Conservation (phyloP, 2,888 invertebrate species). For the Spialia ferax region DNA sequence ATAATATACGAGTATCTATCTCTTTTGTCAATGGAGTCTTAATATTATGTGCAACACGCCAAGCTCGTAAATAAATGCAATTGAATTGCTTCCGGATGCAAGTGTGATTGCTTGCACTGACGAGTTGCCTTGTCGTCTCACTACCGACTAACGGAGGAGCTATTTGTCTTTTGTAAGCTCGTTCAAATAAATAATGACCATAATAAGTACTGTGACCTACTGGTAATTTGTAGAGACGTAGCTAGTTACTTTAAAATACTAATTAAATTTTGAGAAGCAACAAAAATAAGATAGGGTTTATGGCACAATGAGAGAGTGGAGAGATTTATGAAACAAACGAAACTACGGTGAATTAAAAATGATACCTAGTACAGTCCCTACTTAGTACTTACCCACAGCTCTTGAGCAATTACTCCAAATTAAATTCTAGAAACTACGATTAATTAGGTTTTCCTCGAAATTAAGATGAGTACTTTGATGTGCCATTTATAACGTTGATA, state of each 20-base stretch:
- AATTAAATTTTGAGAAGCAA: too few species aligned
- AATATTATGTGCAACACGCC: constrained; percentile 6
- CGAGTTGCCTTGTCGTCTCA: background rate
- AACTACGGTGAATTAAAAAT: background rate
- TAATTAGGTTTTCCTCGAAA: constrained; percentile 20
- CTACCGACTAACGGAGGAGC: background rate
- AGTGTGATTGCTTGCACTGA: constrained; percentile 1
- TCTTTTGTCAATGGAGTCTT: background rate
- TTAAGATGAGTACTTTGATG: constrained; percentile 8
- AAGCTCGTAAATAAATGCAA: constrained; percentile 27
- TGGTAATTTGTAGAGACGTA: too few species aligned
- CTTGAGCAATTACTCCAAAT: background rate
- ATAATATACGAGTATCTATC: too few species aligned
- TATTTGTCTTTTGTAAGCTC: background rate
- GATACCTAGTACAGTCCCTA: too few species aligned
- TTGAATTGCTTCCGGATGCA: constrained; percentile 17
- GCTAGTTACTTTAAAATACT: too few species aligned
- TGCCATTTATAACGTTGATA: constrained; percentile 35
- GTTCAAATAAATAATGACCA: background rate
- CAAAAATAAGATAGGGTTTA: too few species aligned
- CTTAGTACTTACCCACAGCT: too few species aligned
- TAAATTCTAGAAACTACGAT: constrained; percentile 12
- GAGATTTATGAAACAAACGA: background rate
- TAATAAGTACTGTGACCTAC: too few species aligned
- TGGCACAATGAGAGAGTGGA: too few species aligned